Percentiles rank a stretch among this genome's conserved stretches.
Conservation (phyloP, 1,140 invertebrate species). For the Diachasma alloeum region DNA sequence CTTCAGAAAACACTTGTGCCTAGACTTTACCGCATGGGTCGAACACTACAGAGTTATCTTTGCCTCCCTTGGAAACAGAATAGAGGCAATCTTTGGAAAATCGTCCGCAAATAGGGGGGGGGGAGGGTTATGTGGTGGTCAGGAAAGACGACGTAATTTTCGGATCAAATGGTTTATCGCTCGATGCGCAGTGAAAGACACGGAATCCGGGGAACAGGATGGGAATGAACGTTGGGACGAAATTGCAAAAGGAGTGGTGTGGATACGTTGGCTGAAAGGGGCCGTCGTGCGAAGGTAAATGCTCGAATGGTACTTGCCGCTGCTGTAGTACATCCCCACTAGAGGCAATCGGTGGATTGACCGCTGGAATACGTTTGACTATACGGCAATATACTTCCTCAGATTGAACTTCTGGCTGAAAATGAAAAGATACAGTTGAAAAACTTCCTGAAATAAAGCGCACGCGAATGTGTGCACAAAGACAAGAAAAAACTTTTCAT, state of each 20-base stretch:
- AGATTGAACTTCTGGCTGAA: conserved; percentile 42
- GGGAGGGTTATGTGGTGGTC: conserved; percentile 16
- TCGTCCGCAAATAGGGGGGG: conserved; percentile 2
- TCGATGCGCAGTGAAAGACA: conserved; percentile 26
- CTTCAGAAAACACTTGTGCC: too few species aligned
- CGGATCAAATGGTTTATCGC: conserved; percentile 39
- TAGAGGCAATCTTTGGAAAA: conserved; percentile 10
- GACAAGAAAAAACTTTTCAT: too few species aligned
- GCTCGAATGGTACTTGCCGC: too few species aligned
- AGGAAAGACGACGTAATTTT: conserved; percentile 39
- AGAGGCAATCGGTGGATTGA: conserved; percentile 35
- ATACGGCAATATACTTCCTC: conserved; percentile 31
- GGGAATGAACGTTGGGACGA: not conserved
- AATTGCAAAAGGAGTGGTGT: conserved; percentile 20
- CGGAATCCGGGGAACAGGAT: too few species aligned
- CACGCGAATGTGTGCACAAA: too few species aligned
- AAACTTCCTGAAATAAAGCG: too few species aligned
- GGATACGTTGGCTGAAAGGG: conserved; percentile 22
- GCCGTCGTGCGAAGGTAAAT: not conserved
- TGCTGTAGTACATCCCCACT: not conserved
- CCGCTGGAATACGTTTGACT: conserved; percentile 32
- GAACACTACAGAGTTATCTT: too few species aligned
- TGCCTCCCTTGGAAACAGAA: not conserved
- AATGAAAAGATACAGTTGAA: too few species aligned
- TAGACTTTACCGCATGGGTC: too few species aligned